These are phyloP conservation scores for Bombus superbus DNA, from an alignment of 1,140 invertebrate species.

Conservation along the genomic window DNA sequence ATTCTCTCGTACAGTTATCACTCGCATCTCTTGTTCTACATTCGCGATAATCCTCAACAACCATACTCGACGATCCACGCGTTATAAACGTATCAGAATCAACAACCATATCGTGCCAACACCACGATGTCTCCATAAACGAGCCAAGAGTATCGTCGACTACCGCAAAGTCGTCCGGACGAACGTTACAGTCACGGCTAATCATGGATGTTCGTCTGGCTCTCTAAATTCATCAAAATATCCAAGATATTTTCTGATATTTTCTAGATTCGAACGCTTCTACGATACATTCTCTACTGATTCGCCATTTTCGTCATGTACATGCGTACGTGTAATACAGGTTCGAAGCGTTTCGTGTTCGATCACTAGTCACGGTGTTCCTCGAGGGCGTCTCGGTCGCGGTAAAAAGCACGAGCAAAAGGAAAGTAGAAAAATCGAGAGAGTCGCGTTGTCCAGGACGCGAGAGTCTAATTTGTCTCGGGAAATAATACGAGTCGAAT, in stretches of 20 bases:
- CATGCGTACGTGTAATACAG: too few species aligned
- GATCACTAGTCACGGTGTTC: not conserved
- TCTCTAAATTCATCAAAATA: not conserved
- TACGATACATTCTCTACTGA: not conserved
- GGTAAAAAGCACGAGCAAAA: not conserved
- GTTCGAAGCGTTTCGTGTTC: too few species aligned
- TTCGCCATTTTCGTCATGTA: too few species aligned
- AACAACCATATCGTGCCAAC: not conserved
- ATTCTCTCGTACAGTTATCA: not conserved
- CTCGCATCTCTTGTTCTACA: not conserved
- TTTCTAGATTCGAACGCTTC: not conserved
- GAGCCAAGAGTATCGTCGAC: not conserved
- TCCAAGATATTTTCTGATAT: too few species aligned
- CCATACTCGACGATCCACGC: not conserved
- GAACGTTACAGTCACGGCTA: not conserved
- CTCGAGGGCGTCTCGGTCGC: not conserved
- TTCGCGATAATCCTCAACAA: not conserved
- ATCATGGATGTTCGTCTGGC: too few species aligned
- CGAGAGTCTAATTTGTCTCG: slow-evolving; percentile 41
- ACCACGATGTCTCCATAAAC: too few species aligned
- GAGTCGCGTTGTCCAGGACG: slow-evolving; percentile 23
- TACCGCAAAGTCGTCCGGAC: not conserved
- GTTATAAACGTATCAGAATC: not conserved
- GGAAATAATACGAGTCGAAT: slow-evolving; percentile 48
- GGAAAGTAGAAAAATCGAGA: not conserved